Percentiles rank a stretch among this genome's conserved stretches.
Conservation (phyloP, 2,113 vertebrate genomes). For the Tupaia tana region DNA sequence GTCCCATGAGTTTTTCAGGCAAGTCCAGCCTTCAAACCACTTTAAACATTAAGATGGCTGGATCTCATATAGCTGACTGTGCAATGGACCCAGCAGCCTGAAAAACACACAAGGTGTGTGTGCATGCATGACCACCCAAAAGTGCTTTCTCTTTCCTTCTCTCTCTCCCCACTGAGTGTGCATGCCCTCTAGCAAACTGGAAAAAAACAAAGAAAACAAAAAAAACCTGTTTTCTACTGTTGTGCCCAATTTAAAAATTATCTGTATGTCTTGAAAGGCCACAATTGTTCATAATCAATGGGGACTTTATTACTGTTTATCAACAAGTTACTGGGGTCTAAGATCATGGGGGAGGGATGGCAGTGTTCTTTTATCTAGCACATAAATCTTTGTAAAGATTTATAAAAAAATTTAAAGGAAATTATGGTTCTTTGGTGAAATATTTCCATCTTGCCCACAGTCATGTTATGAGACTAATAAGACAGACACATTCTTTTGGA, state of each 20-base stretch:
- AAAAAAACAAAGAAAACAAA: too few relatives aligned
- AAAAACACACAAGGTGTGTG: too few relatives aligned
- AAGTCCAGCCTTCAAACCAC: too few relatives aligned
- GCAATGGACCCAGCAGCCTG: too few relatives aligned
- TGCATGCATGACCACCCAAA: too few relatives aligned
- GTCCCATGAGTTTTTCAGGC: too few relatives aligned
- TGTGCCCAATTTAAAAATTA: slow-evolving; percentile 39
- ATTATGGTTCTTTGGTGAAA: slow-evolving; percentile 14
- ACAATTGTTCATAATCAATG: neutral
- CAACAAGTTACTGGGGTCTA: neutral
- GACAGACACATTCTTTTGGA: neutral
- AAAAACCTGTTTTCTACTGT: neutral
- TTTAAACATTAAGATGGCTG: too few relatives aligned
- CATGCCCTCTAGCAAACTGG: too few relatives aligned
- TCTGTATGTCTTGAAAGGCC: slow-evolving; percentile 18
- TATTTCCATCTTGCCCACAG: neutral
- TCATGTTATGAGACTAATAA: slow-evolving; percentile 20
- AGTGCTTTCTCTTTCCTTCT: too few relatives aligned
- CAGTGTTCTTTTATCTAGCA: neutral
- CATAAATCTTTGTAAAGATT: neutral
- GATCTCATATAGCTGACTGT: too few relatives aligned
- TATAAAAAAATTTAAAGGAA: neutral
- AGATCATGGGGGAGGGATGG: neutral
- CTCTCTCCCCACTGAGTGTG: too few relatives aligned
- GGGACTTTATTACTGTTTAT: neutral